Evolutionary conservation across 2,888 invertebrate species (phyloP).

Genomic region (Oscheius sp.): DNA sequence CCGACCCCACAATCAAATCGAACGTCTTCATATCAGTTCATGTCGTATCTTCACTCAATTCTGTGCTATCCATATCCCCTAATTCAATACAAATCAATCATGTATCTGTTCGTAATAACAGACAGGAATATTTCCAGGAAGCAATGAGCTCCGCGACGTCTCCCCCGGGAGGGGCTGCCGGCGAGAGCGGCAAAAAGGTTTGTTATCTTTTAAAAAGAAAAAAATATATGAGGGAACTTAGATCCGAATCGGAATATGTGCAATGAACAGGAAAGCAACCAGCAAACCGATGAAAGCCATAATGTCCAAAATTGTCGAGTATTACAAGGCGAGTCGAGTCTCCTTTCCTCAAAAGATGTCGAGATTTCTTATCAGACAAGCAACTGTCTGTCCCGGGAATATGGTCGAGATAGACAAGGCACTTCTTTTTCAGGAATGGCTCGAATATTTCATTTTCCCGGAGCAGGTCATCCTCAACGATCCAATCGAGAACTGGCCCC

Average conservation of each 20-base stretch:
- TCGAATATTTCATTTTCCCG: conserved; percentile 83
- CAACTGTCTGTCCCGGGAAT: background rate
- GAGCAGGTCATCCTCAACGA: conserved; percentile 95
- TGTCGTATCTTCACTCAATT: no score
- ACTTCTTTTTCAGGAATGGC: conserved; percentile 60
- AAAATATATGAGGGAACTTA: background rate
- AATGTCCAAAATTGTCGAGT: conserved; percentile 91
- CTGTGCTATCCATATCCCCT: no score
- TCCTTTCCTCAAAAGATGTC: background rate
- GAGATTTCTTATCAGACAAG: no score
- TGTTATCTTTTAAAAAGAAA: background rate
- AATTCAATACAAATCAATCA: no score
- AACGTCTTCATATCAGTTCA: no score
- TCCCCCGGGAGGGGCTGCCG: background rate
- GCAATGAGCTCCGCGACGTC: conserved; percentile 5
- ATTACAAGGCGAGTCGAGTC: conserved; percentile 75
- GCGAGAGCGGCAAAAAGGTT: conserved; percentile 11
- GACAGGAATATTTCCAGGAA: background rate
- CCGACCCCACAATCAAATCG: no score
- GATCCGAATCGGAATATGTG: conserved; percentile 90
- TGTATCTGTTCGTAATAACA: no score
- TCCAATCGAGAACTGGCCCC: conserved; percentile 96
- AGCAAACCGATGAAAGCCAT: conserved; percentile 99
- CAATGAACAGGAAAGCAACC: conserved; percentile 96
- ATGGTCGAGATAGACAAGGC: background rate